A percentile compares a stretch with the other conserved stretches of the same genome.
These are phyloP conservation scores for Falco rusticolus DNA, from an alignment of 2,797 vertebrate genomes.

Conservation along the genomic window DNA sequence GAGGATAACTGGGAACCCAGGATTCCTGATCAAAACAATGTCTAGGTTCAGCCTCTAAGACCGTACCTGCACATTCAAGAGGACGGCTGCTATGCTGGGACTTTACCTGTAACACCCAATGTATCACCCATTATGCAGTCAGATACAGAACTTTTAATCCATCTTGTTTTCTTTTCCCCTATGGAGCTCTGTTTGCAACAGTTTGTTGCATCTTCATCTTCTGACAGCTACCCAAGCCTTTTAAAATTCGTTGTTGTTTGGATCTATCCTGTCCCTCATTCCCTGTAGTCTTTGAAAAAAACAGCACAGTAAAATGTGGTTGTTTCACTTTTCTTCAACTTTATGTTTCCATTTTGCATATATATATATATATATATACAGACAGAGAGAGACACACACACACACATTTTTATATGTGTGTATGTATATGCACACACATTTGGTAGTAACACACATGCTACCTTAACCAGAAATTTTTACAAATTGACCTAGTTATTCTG, in stretches of 20 bases:
- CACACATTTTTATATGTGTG: too few species aligned
- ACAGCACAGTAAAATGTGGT: neutral
- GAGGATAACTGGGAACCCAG: neutral
- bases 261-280: neutral
- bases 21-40: neutral
- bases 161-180: neutral
- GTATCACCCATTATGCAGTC: neutral
- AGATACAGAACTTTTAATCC: neutral
- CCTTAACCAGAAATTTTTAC: neutral
- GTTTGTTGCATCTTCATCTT: slow-evolving; percentile 11
- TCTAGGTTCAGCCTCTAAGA: neutral
- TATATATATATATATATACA: too few species aligned
- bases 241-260: neutral
- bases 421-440: neutral
- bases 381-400: too few species aligned
- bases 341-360: neutral
- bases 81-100: neutral
- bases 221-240: neutral
- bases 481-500: neutral
- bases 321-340: neutral
- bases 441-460: neutral
- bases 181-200: slow-evolving; percentile 18
- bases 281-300: neutral
- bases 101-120: neutral
- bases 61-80: neutral